Evolutionary conservation across 2,113 vertebrate genomes (phyloP), one percentile per base, ranked within the genome.

Genomic region (Choloepus hoffmanni): DNA sequence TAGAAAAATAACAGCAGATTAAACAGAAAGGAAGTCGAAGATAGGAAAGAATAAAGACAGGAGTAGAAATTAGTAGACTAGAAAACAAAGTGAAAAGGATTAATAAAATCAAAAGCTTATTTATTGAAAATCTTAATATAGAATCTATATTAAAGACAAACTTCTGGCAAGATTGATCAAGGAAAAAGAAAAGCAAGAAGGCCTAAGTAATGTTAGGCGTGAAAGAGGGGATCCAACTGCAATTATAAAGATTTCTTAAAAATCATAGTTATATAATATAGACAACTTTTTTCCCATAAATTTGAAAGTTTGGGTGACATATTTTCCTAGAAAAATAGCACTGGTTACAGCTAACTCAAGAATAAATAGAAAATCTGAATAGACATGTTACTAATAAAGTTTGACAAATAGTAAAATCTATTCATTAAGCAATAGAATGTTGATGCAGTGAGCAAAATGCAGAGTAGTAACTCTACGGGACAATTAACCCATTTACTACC

Each of bases 1-100:
- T 95, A 92, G 63, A 89, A 83, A 72, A 79, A 18, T 85, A 90
- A 87, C 6, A 87, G 50, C 73, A 87, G 76, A 78, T 90, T 74
- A 95, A 96, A 83, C n/a, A 43, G 14, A 87, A 62, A 86, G 68
- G 6, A 89, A 68, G 63, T 68, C 78, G 48, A 70, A 96, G 68
- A 55, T 83, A 45, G 30, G 48, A 85, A 84, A 90, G 18, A 85
- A 53, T 79, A 79, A 91, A 88, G 36, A 36, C 36, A 36, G 36
- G 24, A 85, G 24, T 26, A 79, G 67, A 93, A 85, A 85, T 93
- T 40, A 95, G 58, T 76, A 50, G 30, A 82, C 36, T 83, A 90
- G 92, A 45, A 92, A 89, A 76, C 7, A 62, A 28, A 84, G 26
- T 70, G 36, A 86, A 73, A 85, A 91, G 4, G 40, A 70, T 70